Evolutionary conservation across 2,113 vertebrate genomes (phyloP).

Genomic region (Heterotis niloticus): DNA sequence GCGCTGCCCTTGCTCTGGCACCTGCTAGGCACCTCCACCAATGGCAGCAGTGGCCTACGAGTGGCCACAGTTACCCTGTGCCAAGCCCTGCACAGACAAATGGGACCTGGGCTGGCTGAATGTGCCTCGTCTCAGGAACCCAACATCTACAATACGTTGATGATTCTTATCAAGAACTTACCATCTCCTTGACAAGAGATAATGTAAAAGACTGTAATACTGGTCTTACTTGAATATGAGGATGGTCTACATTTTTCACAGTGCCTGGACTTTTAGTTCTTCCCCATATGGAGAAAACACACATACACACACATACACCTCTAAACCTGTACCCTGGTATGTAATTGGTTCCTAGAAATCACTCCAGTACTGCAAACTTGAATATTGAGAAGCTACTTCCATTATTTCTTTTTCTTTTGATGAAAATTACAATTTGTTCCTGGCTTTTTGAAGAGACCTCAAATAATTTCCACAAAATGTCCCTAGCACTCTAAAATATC

Average conservation of each 20-base stretch:
- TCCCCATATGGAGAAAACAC: not conserved
- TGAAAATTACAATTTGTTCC: not conserved
- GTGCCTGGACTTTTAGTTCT: conserved; percentile 64
- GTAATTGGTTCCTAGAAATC: not conserved
- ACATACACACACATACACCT: not conserved
- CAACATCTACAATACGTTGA: conserved; percentile 69
- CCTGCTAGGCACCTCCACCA: conserved; percentile 72
- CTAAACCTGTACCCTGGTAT: not conserved
- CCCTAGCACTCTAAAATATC: no score
- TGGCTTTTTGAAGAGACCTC: no score
- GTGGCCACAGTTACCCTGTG: conserved; percentile 72
- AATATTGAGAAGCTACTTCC: not conserved
- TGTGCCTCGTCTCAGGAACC: conserved; percentile 69
- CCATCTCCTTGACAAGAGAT: conserved; percentile 26
- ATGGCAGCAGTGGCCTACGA: conserved; percentile 71
- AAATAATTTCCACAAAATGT: no score
- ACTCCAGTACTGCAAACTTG: not conserved
- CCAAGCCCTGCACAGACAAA: conserved; percentile 73
- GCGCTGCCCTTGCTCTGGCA: conserved; percentile 81
- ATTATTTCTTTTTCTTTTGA: not conserved
- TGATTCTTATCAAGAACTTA: conserved; percentile 67
- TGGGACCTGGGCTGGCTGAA: conserved; percentile 71
- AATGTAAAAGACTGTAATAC: conserved; percentile 31
- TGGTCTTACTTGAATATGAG: conserved; percentile 57
- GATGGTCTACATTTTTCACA: conserved; percentile 53